phyloP scores from a whole-genome alignment of 1,140 invertebrate genomes.

The Conus betulinus region DNA sequence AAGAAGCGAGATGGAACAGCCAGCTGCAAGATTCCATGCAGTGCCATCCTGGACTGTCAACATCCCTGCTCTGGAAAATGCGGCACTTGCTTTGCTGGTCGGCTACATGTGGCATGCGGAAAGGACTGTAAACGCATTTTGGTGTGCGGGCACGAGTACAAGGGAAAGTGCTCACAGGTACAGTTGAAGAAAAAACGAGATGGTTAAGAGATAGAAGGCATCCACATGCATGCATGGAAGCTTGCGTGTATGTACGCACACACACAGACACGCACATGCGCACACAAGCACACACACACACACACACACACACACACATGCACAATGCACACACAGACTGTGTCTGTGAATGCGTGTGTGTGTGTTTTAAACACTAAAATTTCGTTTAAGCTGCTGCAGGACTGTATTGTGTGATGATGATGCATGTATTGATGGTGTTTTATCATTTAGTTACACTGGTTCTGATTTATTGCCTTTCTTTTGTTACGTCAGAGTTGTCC shows the following conservation, averaged over 20 bases:
- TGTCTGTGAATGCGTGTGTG: too few species aligned
- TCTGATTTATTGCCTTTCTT: background rate
- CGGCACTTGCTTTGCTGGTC: constrained; percentile 78
- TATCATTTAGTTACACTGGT: too few species aligned
- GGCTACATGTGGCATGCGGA: constrained; percentile 79
- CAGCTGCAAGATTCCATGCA: constrained; percentile 48
- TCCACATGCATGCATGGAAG: background rate
- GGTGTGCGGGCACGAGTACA: constrained; percentile 74
- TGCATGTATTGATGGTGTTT: too few species aligned
- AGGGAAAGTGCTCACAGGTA: constrained; percentile 52
- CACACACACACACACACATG: too few species aligned
- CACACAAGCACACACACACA: too few species aligned
- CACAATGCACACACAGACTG: too few species aligned
- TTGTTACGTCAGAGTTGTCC: constrained; percentile 74
- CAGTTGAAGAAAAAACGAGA: background rate
- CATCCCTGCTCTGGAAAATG: constrained; percentile 66
- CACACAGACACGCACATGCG: too few species aligned
- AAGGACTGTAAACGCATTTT: constrained; percentile 67
- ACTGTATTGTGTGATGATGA: too few species aligned
- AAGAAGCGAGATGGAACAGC: constrained; percentile 41
- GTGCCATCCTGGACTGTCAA: constrained; percentile 54
- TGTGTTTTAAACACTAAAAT: background rate
- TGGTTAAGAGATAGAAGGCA: background rate
- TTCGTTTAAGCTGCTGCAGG: background rate
- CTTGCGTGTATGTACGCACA: background rate